Evolutionary conservation across 2,888 invertebrate species (phyloP).

Genomic region (Euspilapteryx auroguttella): DNA sequence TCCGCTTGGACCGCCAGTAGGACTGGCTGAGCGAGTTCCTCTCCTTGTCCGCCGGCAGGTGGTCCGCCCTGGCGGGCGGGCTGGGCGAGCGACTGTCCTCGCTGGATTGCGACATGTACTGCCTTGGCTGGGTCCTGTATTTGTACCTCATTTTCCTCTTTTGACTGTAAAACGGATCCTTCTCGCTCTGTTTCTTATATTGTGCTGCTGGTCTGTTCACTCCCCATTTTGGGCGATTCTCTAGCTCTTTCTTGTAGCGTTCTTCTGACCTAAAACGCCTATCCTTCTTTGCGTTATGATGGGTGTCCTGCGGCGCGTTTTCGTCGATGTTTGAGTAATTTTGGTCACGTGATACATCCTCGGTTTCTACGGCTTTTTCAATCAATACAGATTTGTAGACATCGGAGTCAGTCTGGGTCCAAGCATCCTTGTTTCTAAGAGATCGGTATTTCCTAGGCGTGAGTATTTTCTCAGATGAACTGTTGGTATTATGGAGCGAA

Average conservation of each 20-base stretch:
- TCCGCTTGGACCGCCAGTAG: constrained; percentile 49
- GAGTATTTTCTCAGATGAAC: constrained; percentile 31
- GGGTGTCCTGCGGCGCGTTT: constrained; percentile 48
- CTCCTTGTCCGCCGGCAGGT: too few species aligned
- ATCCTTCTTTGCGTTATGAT: constrained; percentile 52
- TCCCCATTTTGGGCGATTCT: constrained; percentile 74
- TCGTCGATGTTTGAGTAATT: constrained; percentile 53
- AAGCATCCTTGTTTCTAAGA: constrained; percentile 58
- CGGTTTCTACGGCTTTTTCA: constrained; percentile 34
- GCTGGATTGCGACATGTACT: constrained; percentile 61
- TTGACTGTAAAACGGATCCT: constrained; percentile 81
- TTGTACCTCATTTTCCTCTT: constrained; percentile 69
- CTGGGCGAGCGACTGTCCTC: constrained; percentile 65
- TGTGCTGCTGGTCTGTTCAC: constrained; percentile 77
- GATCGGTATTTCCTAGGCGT: constrained; percentile 53
- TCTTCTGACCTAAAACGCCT: constrained; percentile 55
- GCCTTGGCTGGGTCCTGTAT: constrained; percentile 59
- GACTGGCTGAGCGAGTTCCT: constrained; percentile 52
- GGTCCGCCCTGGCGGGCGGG: constrained; percentile 34
- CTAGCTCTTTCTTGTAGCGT: constrained; percentile 57
- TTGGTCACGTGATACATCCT: constrained; percentile 44
- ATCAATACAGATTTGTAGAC: too few species aligned
- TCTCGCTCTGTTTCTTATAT: constrained; percentile 88
- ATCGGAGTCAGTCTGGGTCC: constrained; percentile 67
- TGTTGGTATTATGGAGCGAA: constrained; percentile 29